phyloP scores from a whole-genome alignment of 2,797 vertebrate genomes.

The Amniataba percoides region DNA sequence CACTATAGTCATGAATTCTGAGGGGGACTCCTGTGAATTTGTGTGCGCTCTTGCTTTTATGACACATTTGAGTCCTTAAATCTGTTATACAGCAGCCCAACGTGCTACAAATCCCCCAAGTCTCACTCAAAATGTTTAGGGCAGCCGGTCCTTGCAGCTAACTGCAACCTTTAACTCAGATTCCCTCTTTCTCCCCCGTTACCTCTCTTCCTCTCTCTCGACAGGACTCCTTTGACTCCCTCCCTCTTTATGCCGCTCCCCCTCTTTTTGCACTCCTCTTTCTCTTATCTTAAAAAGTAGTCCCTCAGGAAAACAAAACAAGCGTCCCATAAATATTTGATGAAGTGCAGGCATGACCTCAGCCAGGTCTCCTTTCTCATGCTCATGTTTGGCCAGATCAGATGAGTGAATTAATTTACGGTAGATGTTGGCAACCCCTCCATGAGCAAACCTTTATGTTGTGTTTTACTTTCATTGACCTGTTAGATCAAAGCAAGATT shows the following conservation, averaged over 20 bases:
- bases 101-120: slow-evolving; percentile 35
- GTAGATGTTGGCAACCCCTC: slow-evolving; percentile 1
- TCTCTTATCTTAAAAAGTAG: slow-evolving; percentile 62
- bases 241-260: slow-evolving; percentile 24
- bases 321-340: slow-evolving; percentile 72
- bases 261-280: slow-evolving; percentile 20
- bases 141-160: slow-evolving; percentile 23
- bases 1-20: background rate
- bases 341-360: slow-evolving; percentile 71
- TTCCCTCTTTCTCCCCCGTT: background rate
- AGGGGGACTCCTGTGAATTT: background rate
- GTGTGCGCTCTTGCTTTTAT: background rate
- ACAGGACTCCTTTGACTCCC: slow-evolving; percentile 14
- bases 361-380: slow-evolving; percentile 41
- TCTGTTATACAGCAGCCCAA: slow-evolving; percentile 37
- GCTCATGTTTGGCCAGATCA: slow-evolving; percentile 43
- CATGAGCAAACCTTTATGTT: slow-evolving; percentile 4
- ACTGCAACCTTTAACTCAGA: slow-evolving; percentile 22
- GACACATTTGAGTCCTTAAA: background rate
- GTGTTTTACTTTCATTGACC: slow-evolving; percentile 15
- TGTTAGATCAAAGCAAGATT: slow-evolving; percentile 4
- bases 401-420: slow-evolving; percentile 13
- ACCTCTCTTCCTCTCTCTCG: slow-evolving; percentile 37
- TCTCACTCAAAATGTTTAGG: slow-evolving; percentile 18
- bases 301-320: slow-evolving; percentile 63